Percentiles rank a stretch among this genome's conserved stretches.
Conservation (phyloP, 2,113 vertebrate species). For the Gobiocypris rarus region DNA sequence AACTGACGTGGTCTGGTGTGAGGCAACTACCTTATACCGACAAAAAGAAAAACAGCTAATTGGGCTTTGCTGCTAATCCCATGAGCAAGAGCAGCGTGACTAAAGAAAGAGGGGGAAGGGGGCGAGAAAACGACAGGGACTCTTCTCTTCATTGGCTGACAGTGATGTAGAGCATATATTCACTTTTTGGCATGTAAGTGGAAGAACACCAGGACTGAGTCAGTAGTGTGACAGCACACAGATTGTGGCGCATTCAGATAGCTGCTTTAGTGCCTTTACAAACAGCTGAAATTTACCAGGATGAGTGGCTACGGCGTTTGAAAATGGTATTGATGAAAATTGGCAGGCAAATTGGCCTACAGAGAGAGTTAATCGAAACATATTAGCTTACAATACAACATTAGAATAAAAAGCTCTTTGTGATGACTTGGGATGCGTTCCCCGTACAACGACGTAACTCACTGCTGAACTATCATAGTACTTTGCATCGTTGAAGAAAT, state of each 20-base stretch:
- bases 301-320: not conserved
- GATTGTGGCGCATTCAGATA: not conserved
- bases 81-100: slow-evolving; percentile 13
- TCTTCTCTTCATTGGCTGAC: slow-evolving; percentile 17
- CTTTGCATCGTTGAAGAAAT: no score
- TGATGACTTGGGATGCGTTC: no score
- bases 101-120: slow-evolving; percentile 36
- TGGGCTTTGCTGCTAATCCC: slow-evolving; percentile 30
- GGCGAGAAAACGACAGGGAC: slow-evolving; percentile 30
- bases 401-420: no score
- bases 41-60: slow-evolving; percentile 41
- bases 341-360: no score
- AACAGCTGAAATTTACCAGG: not conserved
- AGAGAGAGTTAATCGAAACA: no score
- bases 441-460: no score
- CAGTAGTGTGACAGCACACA: not conserved
- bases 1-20: not conserved
- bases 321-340: no score
- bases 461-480: no score
- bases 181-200: not conserved
- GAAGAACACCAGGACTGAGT: not conserved
- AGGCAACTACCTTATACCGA: not conserved
- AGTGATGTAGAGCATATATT: slow-evolving; percentile 3
- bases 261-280: not conserved
- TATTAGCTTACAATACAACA: no score